These are phyloP conservation scores for Boloria selene DNA, from an alignment of 2,888 invertebrate species.

Conservation along the genomic window DNA sequence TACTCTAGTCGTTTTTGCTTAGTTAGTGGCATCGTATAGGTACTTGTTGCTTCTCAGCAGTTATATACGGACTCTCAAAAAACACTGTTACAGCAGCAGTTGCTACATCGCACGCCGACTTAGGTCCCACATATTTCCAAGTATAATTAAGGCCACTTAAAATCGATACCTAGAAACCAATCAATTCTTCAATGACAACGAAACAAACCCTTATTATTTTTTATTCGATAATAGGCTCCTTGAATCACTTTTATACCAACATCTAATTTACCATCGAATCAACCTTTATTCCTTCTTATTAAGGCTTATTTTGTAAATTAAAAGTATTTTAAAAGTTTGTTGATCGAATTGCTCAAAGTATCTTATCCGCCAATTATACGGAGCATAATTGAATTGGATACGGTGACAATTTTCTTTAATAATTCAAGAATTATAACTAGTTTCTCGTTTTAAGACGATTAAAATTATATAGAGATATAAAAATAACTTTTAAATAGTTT, in stretches of 20 bases:
- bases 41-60: no score
- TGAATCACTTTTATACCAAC: conserved; percentile 45
- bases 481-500: conserved; percentile 5
- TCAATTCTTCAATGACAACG: conserved; percentile 60
- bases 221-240: conserved; percentile 57
- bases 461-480: conserved; percentile 13
- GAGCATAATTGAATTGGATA: conserved; percentile 59
- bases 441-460: conserved; percentile 19
- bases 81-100: conserved; percentile 8
- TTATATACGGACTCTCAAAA: not conserved
- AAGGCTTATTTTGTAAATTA: conserved; percentile 43
- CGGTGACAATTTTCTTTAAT: conserved; percentile 66
- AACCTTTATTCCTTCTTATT: conserved; percentile 28
- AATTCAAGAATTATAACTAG: conserved; percentile 34
- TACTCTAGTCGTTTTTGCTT: no score
- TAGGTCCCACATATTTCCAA: conserved; percentile 49
- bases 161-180: conserved; percentile 66
- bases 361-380: conserved; percentile 65
- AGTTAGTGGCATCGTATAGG: no score
- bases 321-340: conserved; percentile 40
- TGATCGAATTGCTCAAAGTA: conserved; percentile 49
- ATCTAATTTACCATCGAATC: conserved; percentile 22
- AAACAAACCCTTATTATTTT: conserved; percentile 51
- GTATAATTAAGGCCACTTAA: conserved; percentile 54
- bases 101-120: conserved; percentile 9